Evolutionary conservation across 2,797 vertebrate species (phyloP).

Genomic region (Clarias fuscus): DNA sequence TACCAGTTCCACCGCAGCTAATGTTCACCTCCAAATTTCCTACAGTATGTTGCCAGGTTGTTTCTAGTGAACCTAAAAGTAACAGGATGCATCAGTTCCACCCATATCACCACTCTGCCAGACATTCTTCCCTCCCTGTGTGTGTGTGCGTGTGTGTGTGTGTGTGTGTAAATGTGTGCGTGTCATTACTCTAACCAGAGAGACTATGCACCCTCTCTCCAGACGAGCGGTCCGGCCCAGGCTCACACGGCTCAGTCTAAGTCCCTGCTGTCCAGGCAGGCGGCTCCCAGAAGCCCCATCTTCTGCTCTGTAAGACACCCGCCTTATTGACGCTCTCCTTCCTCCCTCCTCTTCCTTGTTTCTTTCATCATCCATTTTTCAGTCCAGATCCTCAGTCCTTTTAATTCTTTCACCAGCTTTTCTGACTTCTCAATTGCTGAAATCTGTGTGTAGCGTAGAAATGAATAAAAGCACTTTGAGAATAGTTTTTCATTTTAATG

Average conservation of each 20-base stretch:
- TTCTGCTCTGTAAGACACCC: slow-evolving; percentile 77
- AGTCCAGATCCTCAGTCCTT: slow-evolving; percentile 28
- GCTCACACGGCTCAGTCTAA: slow-evolving; percentile 72
- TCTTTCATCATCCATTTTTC: slow-evolving; percentile 23
- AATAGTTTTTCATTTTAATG: background rate
- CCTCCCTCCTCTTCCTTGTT: slow-evolving; percentile 18
- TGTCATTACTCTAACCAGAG: slow-evolving; percentile 40
- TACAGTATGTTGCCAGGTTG: background rate
- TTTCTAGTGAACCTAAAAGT: background rate
- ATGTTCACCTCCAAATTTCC: background rate
- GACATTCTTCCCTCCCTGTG: slow-evolving; percentile 12
- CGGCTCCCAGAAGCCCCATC: slow-evolving; percentile 77
- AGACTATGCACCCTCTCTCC: slow-evolving; percentile 59
- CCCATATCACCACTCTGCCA: slow-evolving; percentile 9
- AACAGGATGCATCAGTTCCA: slow-evolving; percentile 1
- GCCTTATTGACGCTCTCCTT: slow-evolving; percentile 49
- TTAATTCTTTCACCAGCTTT: slow-evolving; percentile 39
- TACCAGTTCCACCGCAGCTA: background rate
- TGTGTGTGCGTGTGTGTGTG: slow-evolving; percentile 38
- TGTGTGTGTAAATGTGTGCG: slow-evolving; percentile 33
- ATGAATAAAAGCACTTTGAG: background rate
- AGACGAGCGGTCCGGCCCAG: slow-evolving; percentile 76
- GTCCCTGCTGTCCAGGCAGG: slow-evolving; percentile 76
- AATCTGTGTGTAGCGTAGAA: slow-evolving; percentile 14
- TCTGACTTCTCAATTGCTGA: slow-evolving; percentile 12